A percentile compares a stretch with the other conserved stretches of the same genome.
Evolutionary conservation across 1,140 invertebrate species (phyloP).

Genomic region (Drosophila leontia): DNA sequence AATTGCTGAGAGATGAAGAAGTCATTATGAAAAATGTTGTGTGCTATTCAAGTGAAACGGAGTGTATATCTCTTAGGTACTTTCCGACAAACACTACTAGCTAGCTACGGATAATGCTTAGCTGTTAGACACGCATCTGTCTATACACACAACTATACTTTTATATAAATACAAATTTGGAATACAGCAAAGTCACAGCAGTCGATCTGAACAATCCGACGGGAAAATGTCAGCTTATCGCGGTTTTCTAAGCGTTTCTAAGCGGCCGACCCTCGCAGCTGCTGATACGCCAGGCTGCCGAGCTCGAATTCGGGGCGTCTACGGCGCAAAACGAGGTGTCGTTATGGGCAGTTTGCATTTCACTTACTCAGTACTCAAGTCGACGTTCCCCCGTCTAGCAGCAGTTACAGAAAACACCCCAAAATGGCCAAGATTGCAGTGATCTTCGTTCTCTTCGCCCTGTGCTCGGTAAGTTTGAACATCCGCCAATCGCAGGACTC

Average conservation of each 20-base stretch:
- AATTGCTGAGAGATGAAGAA: no score
- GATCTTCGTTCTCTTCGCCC: constrained; percentile 54
- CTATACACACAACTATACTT: background rate
- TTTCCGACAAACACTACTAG: background rate
- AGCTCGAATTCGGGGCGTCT: constrained; percentile 14
- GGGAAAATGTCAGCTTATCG: constrained; percentile 23
- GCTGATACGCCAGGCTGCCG: constrained; percentile 25
- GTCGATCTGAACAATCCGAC: background rate
- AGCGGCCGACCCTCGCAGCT: constrained; percentile 20
- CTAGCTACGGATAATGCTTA: background rate
- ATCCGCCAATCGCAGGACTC: background rate
- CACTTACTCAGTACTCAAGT: constrained; percentile 44
- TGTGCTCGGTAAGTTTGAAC: constrained; percentile 54
- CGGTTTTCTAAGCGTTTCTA: constrained; percentile 2
- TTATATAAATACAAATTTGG: background rate
- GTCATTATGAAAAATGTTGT: no score
- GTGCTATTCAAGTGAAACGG: no score
- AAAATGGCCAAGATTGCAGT: constrained; percentile 73
- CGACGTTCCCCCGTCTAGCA: constrained; percentile 42
- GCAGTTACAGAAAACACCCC: constrained; percentile 5
- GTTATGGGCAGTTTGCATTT: constrained; percentile 12
- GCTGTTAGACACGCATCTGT: background rate
- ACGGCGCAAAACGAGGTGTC: constrained; percentile 52
- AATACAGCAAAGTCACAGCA: background rate
- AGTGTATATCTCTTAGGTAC: no score